A percentile compares a stretch with the other conserved stretches of the same genome.
Conservation (phyloP, 2,888 invertebrate genomes). For the Rhabditoides inermis region DNA sequence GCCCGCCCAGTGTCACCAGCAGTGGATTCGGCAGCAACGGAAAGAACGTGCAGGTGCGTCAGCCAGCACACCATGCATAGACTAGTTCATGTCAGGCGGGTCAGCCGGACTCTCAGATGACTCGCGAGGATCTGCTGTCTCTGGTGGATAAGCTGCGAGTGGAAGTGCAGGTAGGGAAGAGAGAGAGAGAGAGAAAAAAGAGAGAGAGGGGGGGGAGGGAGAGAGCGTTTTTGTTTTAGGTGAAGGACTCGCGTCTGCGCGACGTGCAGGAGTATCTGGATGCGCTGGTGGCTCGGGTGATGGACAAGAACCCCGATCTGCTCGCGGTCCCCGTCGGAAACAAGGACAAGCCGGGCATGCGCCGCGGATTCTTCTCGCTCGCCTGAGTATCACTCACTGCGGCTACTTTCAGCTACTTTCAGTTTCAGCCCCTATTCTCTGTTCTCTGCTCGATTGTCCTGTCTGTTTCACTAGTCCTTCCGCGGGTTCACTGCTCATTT, state of each 20-base stretch:
- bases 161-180: conserved; percentile 36
- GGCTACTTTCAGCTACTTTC: too few species aligned
- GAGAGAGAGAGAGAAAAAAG: not conserved
- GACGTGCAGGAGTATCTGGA: conserved; percentile 33
- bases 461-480: too few species aligned
- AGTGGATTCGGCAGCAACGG: conserved; percentile 24
- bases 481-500: too few species aligned
- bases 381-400: too few species aligned
- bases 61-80: too few species aligned
- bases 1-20: conserved; percentile 13
- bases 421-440: too few species aligned
- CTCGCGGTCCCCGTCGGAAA: conserved; percentile 33
- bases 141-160: conserved; percentile 38
- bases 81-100: too few species aligned
- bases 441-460: too few species aligned
- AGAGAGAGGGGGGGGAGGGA: too few species aligned
- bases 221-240: too few species aligned
- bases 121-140: conserved; percentile 28
- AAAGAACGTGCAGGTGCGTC: not conserved
- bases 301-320: conserved; percentile 77
- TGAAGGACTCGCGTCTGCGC: conserved; percentile 24
- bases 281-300: conserved; percentile 65
- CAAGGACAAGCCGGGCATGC: too few species aligned
- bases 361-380: too few species aligned
- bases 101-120: conserved; percentile 3